Evolutionary conservation across 2,888 invertebrate genomes (phyloP), one percentile per base, ranked within the genome.

Genomic region (Pristionchus entomophagus): DNA sequence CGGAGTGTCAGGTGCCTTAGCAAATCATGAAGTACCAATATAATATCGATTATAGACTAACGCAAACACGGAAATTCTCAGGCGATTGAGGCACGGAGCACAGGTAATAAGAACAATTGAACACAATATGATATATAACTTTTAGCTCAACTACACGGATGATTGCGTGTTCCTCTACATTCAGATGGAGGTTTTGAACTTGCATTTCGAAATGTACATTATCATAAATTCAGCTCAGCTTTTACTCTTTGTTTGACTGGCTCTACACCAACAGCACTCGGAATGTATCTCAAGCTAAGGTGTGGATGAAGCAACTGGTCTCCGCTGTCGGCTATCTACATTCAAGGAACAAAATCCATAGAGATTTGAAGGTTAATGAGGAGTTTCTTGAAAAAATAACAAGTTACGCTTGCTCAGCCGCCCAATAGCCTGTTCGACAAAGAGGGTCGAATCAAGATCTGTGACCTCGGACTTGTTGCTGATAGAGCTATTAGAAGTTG

Each of bases 361-460:
- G 65, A 65, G 65, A 65, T 65, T 17, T 65, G 35, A 65, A 65
- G 65, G 65, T 65, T 22, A 51, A 56, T 56, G 56, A 45, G 8
- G 14, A 45, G 45, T 10, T 14, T 10, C 45, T 45, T 45, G 45
- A 10, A 45, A 45, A 45, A 45, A 10, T 6, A 45, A 10, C 8
- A 45, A 45, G 6, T 45, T 45, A 45, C 14, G 45, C 6, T 45
- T 45, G 45, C n/a, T n/a, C 45, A 45, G 45, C 45, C 45, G 45
- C 45, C 8, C 45, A 45, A 45, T 14, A 45, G 6, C 14, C 45
- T 45, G 8, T 45, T 45, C 45, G 45, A 6, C 45, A 14, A 45
- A 6, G 6, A 6, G 14, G 45, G 14, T 45, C 45, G 14, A 10
- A 6, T 45, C 8, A 45, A 45, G 45, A 45, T 45, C 6, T 45